Conservation (phyloP, 2,797 vertebrate genomes). For the Sebastes steindachneri region DNA sequence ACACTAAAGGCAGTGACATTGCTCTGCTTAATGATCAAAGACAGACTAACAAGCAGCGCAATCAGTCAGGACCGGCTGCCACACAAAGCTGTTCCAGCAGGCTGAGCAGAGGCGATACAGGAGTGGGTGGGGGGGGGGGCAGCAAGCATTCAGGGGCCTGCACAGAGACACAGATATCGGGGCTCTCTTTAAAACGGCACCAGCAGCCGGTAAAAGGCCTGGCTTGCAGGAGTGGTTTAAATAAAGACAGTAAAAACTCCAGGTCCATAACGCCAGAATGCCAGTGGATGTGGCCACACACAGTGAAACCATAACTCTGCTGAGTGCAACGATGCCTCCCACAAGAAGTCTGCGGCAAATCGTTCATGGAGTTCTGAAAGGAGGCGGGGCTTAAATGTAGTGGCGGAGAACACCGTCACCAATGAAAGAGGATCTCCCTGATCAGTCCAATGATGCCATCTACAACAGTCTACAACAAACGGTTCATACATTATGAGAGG, state of each 20-base stretch:
- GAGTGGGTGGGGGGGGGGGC: neutral
- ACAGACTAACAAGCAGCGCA: constrained; percentile 56
- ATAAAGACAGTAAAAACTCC: neutral
- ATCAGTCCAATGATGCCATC: too few species aligned
- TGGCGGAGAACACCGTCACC: too few species aligned
- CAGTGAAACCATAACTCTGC: too few species aligned
- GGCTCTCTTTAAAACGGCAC: neutral
- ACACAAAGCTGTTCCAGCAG: constrained; percentile 26
- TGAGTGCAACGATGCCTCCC: too few species aligned
- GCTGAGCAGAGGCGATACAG: constrained; percentile 12
- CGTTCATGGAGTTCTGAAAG: too few species aligned
- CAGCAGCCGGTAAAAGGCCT: constrained; percentile 2
- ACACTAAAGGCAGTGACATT: constrained; percentile 56
- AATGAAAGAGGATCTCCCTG: too few species aligned
- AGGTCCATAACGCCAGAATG: neutral
- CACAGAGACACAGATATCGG: neutral
- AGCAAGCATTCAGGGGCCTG: constrained; percentile 5
- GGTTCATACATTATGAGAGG: too few species aligned
- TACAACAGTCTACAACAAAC: too few species aligned
- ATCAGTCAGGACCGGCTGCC: constrained; percentile 47
- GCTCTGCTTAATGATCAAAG: constrained; percentile 68
- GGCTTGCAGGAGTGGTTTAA: neutral
- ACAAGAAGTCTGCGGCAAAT: too few species aligned
- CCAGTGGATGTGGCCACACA: too few species aligned
- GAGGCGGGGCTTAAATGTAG: too few species aligned